These are phyloP conservation scores for Graptemys geographica DNA, from an alignment of 2,797 vertebrate species.

Conservation along the genomic window DNA sequence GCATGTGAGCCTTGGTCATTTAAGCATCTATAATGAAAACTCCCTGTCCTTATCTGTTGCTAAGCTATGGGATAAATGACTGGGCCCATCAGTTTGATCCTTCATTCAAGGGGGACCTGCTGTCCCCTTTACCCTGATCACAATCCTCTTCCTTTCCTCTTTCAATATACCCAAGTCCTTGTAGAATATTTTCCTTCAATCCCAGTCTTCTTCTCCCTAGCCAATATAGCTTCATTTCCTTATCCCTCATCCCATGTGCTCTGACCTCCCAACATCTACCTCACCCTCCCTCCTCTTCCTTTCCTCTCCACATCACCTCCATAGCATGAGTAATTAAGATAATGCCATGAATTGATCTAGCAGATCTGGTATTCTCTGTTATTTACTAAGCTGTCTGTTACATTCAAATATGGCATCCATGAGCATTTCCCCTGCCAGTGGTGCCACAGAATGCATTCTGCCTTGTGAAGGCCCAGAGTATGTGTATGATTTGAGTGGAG, in stretches of 20 bases:
- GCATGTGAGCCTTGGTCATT: not conserved
- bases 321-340: not conserved
- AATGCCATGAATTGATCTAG: not conserved
- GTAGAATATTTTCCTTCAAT: not conserved
- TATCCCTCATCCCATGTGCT: not conserved
- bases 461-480: not conserved
- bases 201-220: not conserved
- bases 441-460: not conserved
- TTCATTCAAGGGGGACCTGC: not conserved
- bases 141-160: not conserved
- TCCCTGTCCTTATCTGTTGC: not conserved
- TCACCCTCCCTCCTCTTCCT: not conserved
- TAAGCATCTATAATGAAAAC: not conserved
- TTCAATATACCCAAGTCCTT: not conserved
- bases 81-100: not conserved
- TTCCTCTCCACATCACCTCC: not conserved
- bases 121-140: not conserved
- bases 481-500: not conserved
- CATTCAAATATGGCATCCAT: not conserved
- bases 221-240: not conserved
- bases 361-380: not conserved
- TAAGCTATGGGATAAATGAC: not conserved
- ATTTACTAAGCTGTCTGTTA: not conserved
- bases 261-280: not conserved
- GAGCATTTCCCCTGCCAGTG: not conserved